Evolutionary conservation across 1,140 invertebrate species (phyloP), one percentile per base, ranked within the genome.

Genomic region (Drosophila erecta): DNA sequence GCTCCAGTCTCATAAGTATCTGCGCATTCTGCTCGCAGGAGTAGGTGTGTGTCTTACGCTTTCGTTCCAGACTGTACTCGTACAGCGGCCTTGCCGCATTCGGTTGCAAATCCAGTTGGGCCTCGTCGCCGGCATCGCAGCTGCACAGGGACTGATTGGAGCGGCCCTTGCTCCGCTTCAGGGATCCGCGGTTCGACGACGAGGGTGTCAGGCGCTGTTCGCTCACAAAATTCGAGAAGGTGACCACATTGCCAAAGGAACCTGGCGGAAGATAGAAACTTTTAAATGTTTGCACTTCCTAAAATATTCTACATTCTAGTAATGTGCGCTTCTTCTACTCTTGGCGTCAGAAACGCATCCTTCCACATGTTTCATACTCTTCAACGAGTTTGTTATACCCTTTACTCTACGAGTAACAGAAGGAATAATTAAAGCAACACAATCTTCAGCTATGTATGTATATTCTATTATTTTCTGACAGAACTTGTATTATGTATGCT

Each of bases 21-120:
- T 92, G 91, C 54, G 91, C 91, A 60, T 92, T 92, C 60, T 92
- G 91, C 62, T 92, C 91, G 64, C 91, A 92, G 51, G 76, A 90
- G 57, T 92, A 92, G 24, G 91, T 92, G 70, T 92, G 91, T 12
- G 76, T 81, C 65, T 92, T 92, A 46, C 85, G 90, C 20, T 89
- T 83, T 2, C 91, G 78, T 78, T 92, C 91, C 66, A 92, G 51
- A 27, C 91, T 92, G 57, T 92, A 92, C 54, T 92, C 90, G 61
- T 90, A 92, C 11, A 92, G 46, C 22, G 91, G 91, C 40, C 91
- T 66, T 1, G 78, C 76, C 10, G 90, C 90, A 76, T 91, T 90
- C 53, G 86, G 90, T 46, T 91, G 86, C 46, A 92, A 77, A 44
- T 91, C 83, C 37, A 92, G 51, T 53, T 92, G 81, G 6, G 89